These are phyloP conservation scores for Eupithecia dodoneata DNA, from an alignment of 2,888 invertebrate genomes.

Conservation along the genomic window DNA sequence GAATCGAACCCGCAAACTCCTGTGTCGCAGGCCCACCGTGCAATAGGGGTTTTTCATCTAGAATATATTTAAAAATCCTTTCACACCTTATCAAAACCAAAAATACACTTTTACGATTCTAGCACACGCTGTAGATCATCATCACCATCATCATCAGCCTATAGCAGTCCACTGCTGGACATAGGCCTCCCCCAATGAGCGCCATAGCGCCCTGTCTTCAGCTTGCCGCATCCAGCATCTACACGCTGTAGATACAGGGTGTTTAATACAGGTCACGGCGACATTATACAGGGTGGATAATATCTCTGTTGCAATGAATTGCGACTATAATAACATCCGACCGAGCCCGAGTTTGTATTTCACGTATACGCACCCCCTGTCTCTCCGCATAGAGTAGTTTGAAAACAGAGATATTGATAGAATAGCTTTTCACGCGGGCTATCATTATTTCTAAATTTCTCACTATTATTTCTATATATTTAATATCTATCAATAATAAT, in stretches of 20 bases:
- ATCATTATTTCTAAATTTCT: too few species aligned
- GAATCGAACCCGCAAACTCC: too few species aligned
- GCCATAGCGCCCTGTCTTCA: too few species aligned
- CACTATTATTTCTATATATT: too few species aligned
- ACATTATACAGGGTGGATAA: slow-evolving; percentile 26
- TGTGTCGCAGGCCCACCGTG: too few species aligned
- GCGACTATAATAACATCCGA: slow-evolving; percentile 40
- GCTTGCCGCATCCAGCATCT: too few species aligned
- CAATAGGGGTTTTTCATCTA: too few species aligned
- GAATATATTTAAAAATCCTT: neutral
- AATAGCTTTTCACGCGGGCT: neutral
- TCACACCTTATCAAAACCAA: neutral
- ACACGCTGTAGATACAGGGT: neutral
- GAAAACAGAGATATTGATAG: slow-evolving; percentile 22
- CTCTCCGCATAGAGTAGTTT: slow-evolving; percentile 34
- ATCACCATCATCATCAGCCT: too few species aligned
- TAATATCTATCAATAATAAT: too few species aligned
- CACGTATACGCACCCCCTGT: slow-evolving; percentile 39
- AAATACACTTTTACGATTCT: neutral
- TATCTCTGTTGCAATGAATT: slow-evolving; percentile 31
- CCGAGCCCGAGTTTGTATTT: slow-evolving; percentile 35
- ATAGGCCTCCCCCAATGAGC: too few species aligned
- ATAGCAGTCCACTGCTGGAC: too few species aligned
- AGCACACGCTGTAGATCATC: neutral
- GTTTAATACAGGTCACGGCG: slow-evolving; percentile 1